Percentiles rank a stretch among this genome's conserved stretches.
phyloP scores from a whole-genome alignment of 2,888 invertebrate genomes.

The Isoperla grammatica region DNA sequence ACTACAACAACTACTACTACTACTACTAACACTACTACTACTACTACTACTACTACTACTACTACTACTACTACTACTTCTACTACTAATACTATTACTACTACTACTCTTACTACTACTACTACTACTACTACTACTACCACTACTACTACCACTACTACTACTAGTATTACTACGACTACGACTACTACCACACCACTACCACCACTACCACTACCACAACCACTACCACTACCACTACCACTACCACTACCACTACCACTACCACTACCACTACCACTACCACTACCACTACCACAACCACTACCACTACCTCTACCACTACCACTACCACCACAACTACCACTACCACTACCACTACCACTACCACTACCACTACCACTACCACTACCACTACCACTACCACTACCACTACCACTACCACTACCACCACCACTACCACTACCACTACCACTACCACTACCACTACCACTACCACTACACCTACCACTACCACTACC shows the following conservation, averaged over 20 bases:
- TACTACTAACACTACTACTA: too few species aligned
- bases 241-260: neutral
- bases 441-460: neutral
- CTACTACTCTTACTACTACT: too few species aligned
- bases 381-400: too few species aligned
- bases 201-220: neutral
- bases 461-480: too few species aligned
- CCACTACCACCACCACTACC: neutral
- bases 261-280: neutral
- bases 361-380: neutral
- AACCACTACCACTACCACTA: neutral
- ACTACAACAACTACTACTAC: too few species aligned
- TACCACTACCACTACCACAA: neutral
- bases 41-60: neutral
- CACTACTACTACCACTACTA: neutral
- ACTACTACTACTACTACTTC: neutral
- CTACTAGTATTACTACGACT: too few species aligned
- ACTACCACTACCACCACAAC: neutral
- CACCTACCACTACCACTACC: too few species aligned
- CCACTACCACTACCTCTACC: constrained; percentile 1
- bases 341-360: neutral
- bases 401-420: neutral
- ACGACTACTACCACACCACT: too few species aligned
- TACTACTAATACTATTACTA: too few species aligned
- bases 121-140: neutral